These are phyloP conservation scores for Agrotis segetum DNA, from an alignment of 2,888 invertebrate species.

Conservation along the genomic window DNA sequence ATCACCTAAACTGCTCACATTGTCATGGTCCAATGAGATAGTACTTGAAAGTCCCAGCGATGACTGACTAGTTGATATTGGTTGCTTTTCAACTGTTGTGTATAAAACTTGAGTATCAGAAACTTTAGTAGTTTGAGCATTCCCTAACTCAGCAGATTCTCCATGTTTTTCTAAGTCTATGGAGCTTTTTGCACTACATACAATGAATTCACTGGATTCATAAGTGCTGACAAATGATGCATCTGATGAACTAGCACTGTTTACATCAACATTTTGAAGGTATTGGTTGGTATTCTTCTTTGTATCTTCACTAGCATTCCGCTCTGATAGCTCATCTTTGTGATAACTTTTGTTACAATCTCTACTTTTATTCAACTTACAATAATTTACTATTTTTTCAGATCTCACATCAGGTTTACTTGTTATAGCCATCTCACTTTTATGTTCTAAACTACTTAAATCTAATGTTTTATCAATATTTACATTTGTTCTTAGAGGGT, in stretches of 20 bases:
- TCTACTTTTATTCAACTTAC: conserved; percentile 89
- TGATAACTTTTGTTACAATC: conserved; percentile 78
- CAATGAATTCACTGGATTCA: conserved; percentile 74
- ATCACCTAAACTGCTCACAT: conserved; percentile 34
- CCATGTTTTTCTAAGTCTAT: conserved; percentile 66
- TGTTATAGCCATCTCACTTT: conserved; percentile 76
- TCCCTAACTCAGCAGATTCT: conserved; percentile 58
- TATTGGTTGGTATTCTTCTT: conserved; percentile 64
- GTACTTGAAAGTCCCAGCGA: conserved; percentile 51
- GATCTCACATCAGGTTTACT: conserved; percentile 83
- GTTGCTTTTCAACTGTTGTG: conserved; percentile 67
- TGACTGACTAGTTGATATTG: conserved; percentile 55
- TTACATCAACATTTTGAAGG: conserved; percentile 65
- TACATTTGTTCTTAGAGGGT: conserved; percentile 84
- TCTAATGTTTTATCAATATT: conserved; percentile 82
- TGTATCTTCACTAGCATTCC: conserved; percentile 62
- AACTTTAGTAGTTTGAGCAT: conserved; percentile 47
- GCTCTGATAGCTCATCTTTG: conserved; percentile 73
- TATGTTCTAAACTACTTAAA: conserved; percentile 82
- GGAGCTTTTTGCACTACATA: conserved; percentile 68
- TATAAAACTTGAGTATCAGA: conserved; percentile 73
- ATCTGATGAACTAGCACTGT: conserved; percentile 80
- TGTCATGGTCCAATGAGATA: conserved; percentile 45
- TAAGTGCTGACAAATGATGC: conserved; percentile 81
- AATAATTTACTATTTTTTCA: conserved; percentile 89